Base-by-base conservation (phyloP, 2,797 vertebrate genomes). In the Lutjanus campechanus region DNA sequence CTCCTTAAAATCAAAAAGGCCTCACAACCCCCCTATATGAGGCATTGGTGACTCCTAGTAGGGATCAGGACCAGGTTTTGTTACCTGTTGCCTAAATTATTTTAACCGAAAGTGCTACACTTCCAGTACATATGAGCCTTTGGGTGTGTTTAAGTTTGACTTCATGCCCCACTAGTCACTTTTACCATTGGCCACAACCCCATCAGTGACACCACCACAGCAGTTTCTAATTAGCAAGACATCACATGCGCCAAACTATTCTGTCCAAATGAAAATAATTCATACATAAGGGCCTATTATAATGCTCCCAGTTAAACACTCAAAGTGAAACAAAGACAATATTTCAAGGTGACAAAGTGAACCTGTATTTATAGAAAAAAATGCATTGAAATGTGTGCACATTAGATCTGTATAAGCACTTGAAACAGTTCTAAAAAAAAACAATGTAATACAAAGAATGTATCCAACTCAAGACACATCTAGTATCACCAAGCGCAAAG, bases 301-400 rank as follows among this genome's bases (percentile, higher is more conserved):
- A 16, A n/a, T 4, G 1, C 15, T 2, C 13, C 43, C 0, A 53
- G 5, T 19, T 36, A 43, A 72, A 40, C n/a, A 49, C 7, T 43
- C 5, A 19, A 51, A 46, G 4, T 22, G 4, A 29, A 25, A 56
- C 43, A 67, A 15, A 36, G 29, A 74, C 64, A 53, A 53, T 1
- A n/a, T 41, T 56, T 78, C 16, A 82, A 50, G 47, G 64, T 74
- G 10, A 5, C 16, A 56, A 16, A 53, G 17, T 41, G 9, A 89
- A 79, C 43, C 12, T 69, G 72, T 79, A 81, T 91, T 87, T 78
- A 69, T 51, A 70, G 15, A 64, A 81, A 78, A 56, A 78, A 83
- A 79, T 15, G 11, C 11, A 59, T 56, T 68, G 10, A 78, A 75
- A 74, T 70, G 47, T 80, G 58, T 77, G 54, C 47, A 88, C 54